Evolutionary conservation across 2,113 vertebrate genomes (phyloP).

Genomic region (Phasianus colchicus): DNA sequence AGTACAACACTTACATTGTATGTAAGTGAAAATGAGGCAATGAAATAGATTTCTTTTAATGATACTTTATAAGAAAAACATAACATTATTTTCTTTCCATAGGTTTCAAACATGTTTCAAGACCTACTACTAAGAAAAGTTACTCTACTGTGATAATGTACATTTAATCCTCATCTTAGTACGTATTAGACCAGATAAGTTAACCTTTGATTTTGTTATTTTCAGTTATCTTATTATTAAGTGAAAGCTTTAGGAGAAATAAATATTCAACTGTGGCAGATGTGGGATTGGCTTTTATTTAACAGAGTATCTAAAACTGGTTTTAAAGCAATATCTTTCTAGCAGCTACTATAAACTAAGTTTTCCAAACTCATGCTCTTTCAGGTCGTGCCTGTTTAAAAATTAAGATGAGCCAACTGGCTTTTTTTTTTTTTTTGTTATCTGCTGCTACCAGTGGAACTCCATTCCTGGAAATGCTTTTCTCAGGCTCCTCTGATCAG

Average conservation of each 20-base stretch:
- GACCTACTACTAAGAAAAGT: constrained; percentile 51
- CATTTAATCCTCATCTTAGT: constrained; percentile 38
- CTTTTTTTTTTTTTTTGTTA: background rate
- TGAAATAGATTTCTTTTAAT: constrained; percentile 15
- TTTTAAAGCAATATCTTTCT: background rate
- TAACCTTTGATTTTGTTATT: constrained; percentile 18
- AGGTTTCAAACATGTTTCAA: constrained; percentile 56
- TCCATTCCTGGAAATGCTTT: background rate
- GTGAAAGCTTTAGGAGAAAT: constrained; percentile 35
- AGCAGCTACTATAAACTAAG: background rate
- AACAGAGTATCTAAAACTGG: background rate
- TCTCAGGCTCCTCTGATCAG: background rate
- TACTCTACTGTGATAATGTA: constrained; percentile 43
- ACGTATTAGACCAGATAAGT: constrained; percentile 36
- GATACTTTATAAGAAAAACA: constrained; percentile 8
- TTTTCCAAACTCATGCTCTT: background rate
- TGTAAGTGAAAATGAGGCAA: constrained; percentile 60
- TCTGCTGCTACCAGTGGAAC: background rate
- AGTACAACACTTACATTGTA: constrained; percentile 56
- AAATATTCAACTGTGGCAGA: constrained; percentile 37
- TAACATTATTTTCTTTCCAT: constrained; percentile 54
- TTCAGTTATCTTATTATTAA: constrained; percentile 10
- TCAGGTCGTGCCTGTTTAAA: background rate
- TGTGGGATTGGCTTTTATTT: constrained; percentile 16
- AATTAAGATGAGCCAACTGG: background rate